A percentile compares a stretch with the other conserved stretches of the same genome.
These are phyloP conservation scores for Azorinus chamasolen DNA, from an alignment of 2,888 invertebrate genomes.

Conservation along the genomic window DNA sequence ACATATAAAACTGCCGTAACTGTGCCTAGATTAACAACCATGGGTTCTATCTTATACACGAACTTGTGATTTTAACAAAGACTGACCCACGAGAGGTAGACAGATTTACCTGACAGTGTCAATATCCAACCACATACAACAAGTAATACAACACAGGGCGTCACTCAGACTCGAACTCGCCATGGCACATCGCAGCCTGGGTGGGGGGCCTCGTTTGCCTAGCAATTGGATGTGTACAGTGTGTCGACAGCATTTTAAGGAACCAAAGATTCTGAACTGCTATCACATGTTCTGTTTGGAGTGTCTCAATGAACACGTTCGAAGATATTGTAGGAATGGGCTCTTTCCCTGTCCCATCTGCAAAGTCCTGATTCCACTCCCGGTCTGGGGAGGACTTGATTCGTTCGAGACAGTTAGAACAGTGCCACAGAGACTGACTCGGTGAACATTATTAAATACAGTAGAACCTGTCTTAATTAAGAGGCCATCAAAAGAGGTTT, in stretches of 20 bases:
- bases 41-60: no score
- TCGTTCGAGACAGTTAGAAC: slow-evolving; percentile 44
- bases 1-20: no score
- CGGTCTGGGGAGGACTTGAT: slow-evolving; percentile 65
- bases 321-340: slow-evolving; percentile 44
- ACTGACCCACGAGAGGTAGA: no score
- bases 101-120: no score
- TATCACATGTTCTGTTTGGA: slow-evolving; percentile 61
- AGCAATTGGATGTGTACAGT: slow-evolving; percentile 58
- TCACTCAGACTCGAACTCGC: neutral
- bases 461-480: no score
- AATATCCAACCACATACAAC: no score
- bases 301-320: slow-evolving; percentile 52
- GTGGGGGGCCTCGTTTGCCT: slow-evolving; percentile 52
- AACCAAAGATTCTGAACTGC: slow-evolving; percentile 60
- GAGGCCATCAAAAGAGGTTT: no score
- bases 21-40: no score
- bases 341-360: slow-evolving; percentile 65
- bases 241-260: slow-evolving; percentile 38
- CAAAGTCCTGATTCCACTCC: slow-evolving; percentile 60
- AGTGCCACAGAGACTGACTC: neutral
- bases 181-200: slow-evolving; percentile 40
- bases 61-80: no score
- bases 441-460: no score
- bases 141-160: neutral